These are phyloP conservation scores for Steinernema khuongi DNA, from an alignment of 1,140 invertebrate genomes.

Conservation along the genomic window DNA sequence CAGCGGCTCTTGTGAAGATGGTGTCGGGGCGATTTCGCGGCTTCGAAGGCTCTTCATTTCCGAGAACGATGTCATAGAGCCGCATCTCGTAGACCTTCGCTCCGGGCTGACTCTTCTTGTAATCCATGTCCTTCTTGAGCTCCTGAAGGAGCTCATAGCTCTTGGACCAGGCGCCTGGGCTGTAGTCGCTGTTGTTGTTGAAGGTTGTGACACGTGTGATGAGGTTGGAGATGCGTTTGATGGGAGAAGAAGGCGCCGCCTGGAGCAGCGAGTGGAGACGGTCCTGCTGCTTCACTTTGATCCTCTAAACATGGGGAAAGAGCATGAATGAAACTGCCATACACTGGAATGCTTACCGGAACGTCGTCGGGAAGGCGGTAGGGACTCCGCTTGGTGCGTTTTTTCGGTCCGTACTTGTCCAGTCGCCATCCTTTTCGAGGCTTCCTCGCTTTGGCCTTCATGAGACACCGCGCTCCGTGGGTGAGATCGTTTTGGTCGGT, in stretches of 20 bases:
- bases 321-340: too few relatives aligned
- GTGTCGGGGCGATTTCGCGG: not conserved
- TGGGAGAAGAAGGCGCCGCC: not conserved
- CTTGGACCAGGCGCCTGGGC: slow-evolving; percentile 36
- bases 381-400: not conserved
- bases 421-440: too few relatives aligned
- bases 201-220: slow-evolving; percentile 3
- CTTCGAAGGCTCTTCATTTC: slow-evolving; percentile 28
- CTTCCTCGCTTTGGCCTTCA: too few relatives aligned
- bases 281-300: not conserved
- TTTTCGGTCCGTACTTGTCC: too few relatives aligned
- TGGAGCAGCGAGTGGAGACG: not conserved
- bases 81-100: slow-evolving; percentile 44
- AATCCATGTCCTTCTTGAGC: slow-evolving; percentile 47
- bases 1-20: not conserved
- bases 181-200: not conserved
- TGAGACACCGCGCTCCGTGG: not conserved
- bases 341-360: not conserved
- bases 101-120: slow-evolving; percentile 40
- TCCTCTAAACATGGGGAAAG: slow-evolving; percentile 5
- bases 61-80: slow-evolving; percentile 53
- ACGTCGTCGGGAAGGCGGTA: not conserved
- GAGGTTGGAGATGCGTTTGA: not conserved
- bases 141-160: slow-evolving; percentile 44
- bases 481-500: not conserved